A percentile compares a stretch with the other conserved stretches of the same genome.
Conservation (phyloP, 2,113 vertebrate species). For the Misgurnus anguillicaudatus region DNA sequence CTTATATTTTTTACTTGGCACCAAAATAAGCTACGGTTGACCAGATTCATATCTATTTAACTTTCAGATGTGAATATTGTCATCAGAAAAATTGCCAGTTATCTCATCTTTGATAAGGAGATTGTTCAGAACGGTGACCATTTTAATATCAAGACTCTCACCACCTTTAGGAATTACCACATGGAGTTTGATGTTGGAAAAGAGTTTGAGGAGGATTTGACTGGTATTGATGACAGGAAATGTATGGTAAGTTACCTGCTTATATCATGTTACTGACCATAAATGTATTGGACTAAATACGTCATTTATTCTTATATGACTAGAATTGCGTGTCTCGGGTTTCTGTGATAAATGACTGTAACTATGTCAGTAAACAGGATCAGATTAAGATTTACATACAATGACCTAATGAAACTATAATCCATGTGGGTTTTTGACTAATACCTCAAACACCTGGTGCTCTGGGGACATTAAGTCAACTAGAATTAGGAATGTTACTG, state of each 20-base stretch:
- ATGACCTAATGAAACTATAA: slow-evolving; percentile 12
- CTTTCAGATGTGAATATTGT: slow-evolving; percentile 88
- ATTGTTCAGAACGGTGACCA: slow-evolving; percentile 89
- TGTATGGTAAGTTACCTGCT: slow-evolving; percentile 76
- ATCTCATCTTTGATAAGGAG: slow-evolving; percentile 95
- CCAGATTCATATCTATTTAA: not conserved
- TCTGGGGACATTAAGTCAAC: not conserved
- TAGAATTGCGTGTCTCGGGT: not conserved
- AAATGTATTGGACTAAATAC: not conserved
- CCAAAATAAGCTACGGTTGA: not conserved
- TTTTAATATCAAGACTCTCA: slow-evolving; percentile 92
- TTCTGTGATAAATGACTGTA: not conserved
- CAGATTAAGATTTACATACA: slow-evolving; percentile 13
- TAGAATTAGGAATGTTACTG: not conserved
- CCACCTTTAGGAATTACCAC: slow-evolving; percentile 94
- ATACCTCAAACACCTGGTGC: slow-evolving; percentile 22
- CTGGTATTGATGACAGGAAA: slow-evolving; percentile 91
- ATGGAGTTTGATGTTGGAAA: slow-evolving; percentile 94
- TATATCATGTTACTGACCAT: not conserved
- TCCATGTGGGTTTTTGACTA: not conserved
- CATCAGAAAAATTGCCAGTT: slow-evolving; percentile 91
- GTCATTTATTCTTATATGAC: not conserved
- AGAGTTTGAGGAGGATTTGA: slow-evolving; percentile 94
- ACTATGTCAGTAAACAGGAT: slow-evolving; percentile 9
- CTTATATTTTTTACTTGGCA: slow-evolving; percentile 5